phyloP scores from a whole-genome alignment of 2,797 vertebrate species.

The Hafferia zeledoni region DNA sequence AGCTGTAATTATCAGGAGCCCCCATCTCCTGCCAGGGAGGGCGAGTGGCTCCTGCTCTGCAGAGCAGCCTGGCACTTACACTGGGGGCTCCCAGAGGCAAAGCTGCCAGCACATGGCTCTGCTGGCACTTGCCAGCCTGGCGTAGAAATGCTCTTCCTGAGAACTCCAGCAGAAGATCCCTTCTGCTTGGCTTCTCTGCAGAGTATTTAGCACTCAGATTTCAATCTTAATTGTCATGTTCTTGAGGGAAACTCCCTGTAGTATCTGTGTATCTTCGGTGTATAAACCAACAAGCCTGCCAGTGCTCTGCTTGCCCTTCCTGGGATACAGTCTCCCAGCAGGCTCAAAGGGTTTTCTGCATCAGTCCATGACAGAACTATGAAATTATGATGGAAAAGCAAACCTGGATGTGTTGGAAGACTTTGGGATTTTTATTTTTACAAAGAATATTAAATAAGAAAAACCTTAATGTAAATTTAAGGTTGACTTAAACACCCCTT shows the following conservation, averaged over 20 bases:
- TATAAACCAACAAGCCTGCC: neutral
- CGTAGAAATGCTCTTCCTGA: neutral
- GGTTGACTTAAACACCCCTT: neutral
- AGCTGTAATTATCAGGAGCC: neutral
- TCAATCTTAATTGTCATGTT: neutral
- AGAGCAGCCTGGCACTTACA: neutral
- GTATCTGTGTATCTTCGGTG: neutral
- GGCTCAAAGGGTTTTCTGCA: neutral
- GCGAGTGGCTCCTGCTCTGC: neutral
- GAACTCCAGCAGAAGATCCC: neutral
- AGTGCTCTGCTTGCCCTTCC: neutral
- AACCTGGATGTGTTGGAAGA: neutral
- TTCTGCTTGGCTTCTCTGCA: neutral
- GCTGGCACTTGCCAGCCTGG: neutral
- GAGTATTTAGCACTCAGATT: neutral
- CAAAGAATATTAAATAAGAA: neutral
- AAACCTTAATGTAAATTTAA: neutral
- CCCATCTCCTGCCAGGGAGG: neutral
- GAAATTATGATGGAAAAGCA: neutral
- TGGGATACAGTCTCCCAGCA: neutral
- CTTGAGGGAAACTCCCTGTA: neutral
- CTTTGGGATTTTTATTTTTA: neutral
- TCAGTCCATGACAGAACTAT: neutral
- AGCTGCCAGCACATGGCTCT: neutral
- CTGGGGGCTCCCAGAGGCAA: accelerated